phyloP scores from a whole-genome alignment of 2,113 vertebrate genomes.

The Paramisgurnus dabryanus region DNA sequence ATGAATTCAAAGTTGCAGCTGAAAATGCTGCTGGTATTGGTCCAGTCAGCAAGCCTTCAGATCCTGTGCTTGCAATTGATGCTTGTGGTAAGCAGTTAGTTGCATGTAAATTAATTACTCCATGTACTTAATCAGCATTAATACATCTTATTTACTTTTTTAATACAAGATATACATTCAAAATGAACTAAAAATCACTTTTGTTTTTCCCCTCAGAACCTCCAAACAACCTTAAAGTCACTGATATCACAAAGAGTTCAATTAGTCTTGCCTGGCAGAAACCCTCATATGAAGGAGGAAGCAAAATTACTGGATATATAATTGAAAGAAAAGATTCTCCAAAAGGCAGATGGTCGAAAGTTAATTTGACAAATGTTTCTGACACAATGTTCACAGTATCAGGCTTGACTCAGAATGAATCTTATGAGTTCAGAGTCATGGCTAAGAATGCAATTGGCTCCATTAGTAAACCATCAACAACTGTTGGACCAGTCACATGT shows the following conservation, averaged over 20 bases:
- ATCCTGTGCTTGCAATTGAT: slow-evolving; percentile 95
- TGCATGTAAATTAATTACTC: background rate
- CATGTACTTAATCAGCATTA: background rate
- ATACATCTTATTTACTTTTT: background rate
- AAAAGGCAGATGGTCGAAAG: slow-evolving; percentile 87
- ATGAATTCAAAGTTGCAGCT: slow-evolving; percentile 95
- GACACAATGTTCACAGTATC: slow-evolving; percentile 88
- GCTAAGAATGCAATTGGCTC: slow-evolving; percentile 95
- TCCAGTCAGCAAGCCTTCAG: slow-evolving; percentile 88
- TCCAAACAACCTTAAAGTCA: slow-evolving; percentile 85
- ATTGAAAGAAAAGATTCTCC: slow-evolving; percentile 88
- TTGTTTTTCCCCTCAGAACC: slow-evolving; percentile 80
- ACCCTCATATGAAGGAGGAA: slow-evolving; percentile 93
- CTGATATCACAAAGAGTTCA: slow-evolving; percentile 91
- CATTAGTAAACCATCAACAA: slow-evolving; percentile 89
- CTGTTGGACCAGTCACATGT: slow-evolving; percentile 88
- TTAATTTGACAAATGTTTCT: slow-evolving; percentile 88
- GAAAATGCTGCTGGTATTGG: slow-evolving; percentile 94
- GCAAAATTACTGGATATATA: slow-evolving; percentile 90
- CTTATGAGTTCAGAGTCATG: slow-evolving; percentile 93
- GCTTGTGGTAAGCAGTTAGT: slow-evolving; percentile 87
- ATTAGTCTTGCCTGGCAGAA: slow-evolving; percentile 89
- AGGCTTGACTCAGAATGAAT: slow-evolving; percentile 87
- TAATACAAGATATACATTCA: background rate
- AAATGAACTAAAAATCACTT: slow-evolving; percentile 63